Percentiles rank a stretch among this genome's conserved stretches.
phyloP scores from a whole-genome alignment of 2,888 invertebrate species.

The Lasioglossum leucozonium region DNA sequence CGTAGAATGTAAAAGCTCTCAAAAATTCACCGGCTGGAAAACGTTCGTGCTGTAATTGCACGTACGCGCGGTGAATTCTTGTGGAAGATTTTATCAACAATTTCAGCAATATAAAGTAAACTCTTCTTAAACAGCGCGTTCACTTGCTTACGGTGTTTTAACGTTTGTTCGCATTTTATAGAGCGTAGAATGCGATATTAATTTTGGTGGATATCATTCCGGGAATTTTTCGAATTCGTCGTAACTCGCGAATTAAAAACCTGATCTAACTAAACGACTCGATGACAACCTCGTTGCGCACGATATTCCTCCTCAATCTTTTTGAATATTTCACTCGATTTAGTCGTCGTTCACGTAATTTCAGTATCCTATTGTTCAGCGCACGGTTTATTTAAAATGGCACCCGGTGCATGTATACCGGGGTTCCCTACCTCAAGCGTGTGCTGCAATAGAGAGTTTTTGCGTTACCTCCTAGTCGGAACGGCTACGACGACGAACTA shows the following conservation, averaged over 20 bases:
- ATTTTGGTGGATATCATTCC: background rate
- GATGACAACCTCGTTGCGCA: background rate
- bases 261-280: background rate
- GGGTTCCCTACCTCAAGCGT: conserved; percentile 75
- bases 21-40: background rate
- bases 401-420: conserved; percentile 64
- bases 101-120: background rate
- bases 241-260: background rate
- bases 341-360: background rate
- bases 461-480: conserved; percentile 78
- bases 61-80: background rate
- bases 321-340: background rate
- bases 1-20: background rate
- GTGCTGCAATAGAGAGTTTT: conserved; percentile 79
- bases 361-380: background rate
- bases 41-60: background rate
- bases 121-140: background rate
- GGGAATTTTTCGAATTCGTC: background rate
- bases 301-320: background rate
- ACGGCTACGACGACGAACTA: conserved; percentile 20
- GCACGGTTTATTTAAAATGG: conserved; percentile 14
- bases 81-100: background rate
- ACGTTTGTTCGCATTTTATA: background rate
- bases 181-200: too few relatives aligned
- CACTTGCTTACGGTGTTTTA: background rate